Base-by-base conservation (phyloP, 1,140 invertebrate species). In the Ostrea denselamellosa region DNA sequence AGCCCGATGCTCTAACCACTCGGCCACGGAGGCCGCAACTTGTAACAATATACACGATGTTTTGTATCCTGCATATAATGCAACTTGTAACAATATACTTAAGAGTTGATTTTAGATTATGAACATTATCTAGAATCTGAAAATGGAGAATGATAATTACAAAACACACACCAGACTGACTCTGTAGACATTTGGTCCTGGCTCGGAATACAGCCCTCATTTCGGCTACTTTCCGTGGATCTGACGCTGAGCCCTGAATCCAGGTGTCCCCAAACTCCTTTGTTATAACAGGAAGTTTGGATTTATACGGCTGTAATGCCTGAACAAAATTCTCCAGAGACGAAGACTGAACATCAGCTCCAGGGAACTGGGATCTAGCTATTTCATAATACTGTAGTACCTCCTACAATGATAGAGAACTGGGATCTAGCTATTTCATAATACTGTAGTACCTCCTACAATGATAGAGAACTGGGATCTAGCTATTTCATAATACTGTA, bases 181-280 rank as follows among this genome's bases (percentile, higher is more conserved):
- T 28, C 68, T 83, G 44, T 12, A 93, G 44, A 87, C 93, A 93
- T 58, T 87, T 68, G 82, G 89, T 65, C 82, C 90, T 89, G 0
- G 86, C 90, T 85, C 91, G 89, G 52, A 91, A 89, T 25, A 92
- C 84, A 5, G 90, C 90, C 84, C 92, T 89, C 68, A 90, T 87
- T 53, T 92, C 89, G 4, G 92, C 91, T 19, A 89, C 85, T 87
- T 93, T 93, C 22, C 90, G 85, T 5, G 93, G 93, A 71, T 93
- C 93, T 53, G 92, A 93, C n/a, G 90, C 88, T 58, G 91, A 88
- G 56, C 93, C 93, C 58, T 93, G 89, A 25, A 93, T 93, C 93
- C 93, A 93, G 0, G 92, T 92, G 89, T 93, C 93, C 14, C 93
- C 92, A 44, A 93, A 92, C 83, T 93, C 93, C 68, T 92, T 86